A percentile compares a stretch with the other conserved stretches of the same genome.
These are phyloP conservation scores for Thunnus thynnus DNA, from an alignment of 2,113 vertebrate genomes.

Conservation along the genomic window DNA sequence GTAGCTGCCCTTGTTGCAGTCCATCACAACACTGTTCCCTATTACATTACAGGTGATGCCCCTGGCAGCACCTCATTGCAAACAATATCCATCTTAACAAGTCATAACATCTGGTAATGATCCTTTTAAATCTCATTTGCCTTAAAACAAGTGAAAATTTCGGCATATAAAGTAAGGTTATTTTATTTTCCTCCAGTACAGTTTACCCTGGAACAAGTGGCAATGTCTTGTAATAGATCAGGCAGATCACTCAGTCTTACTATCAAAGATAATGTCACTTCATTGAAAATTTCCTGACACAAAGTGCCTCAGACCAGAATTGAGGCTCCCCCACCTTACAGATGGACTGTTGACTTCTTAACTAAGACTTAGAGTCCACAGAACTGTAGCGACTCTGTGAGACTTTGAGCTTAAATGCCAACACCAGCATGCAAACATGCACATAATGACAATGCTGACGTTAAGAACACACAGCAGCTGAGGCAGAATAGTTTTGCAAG, in stretches of 20 bases:
- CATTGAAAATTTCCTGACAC: constrained; percentile 4
- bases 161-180: background rate
- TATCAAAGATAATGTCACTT: constrained; percentile 15
- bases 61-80: constrained; percentile 49
- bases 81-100: constrained; percentile 66
- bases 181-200: constrained; percentile 23
- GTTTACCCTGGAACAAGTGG: constrained; percentile 3
- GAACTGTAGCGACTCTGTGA: too few relatives aligned
- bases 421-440: too few relatives aligned
- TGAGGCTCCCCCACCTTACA: background rate
- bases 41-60: constrained; percentile 61
- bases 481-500: too few relatives aligned
- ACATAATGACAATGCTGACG: too few relatives aligned
- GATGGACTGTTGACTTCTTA: background rate
- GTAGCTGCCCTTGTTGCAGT: constrained; percentile 66
- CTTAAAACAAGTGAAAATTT: constrained; percentile 48
- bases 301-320: constrained; percentile 3
- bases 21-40: constrained; percentile 67
- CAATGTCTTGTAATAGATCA: constrained; percentile 2
- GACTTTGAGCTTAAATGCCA: too few relatives aligned
- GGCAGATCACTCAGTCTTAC: background rate
- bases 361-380: too few relatives aligned
- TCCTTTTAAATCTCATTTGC: constrained; percentile 38
- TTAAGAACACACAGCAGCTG: too few relatives aligned
- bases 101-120: constrained; percentile 47